A percentile compares a stretch with the other conserved stretches of the same genome.
Conservation (phyloP, 2,797 vertebrate genomes). For the Pangasius krempfi region DNA sequence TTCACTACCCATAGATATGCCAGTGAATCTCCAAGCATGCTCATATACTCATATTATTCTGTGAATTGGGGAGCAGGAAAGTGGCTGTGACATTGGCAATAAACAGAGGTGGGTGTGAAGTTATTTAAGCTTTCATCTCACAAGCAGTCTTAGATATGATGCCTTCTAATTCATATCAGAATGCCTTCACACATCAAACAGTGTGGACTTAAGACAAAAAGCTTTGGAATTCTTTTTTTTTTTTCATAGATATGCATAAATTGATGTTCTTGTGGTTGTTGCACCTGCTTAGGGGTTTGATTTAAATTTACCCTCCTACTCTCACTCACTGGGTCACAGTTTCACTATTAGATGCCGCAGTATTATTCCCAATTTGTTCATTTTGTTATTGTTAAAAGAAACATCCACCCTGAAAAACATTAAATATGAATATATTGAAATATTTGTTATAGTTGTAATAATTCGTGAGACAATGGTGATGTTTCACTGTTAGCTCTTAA, state of each 20-base stretch:
- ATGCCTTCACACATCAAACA: not conserved
- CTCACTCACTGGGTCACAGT: not conserved
- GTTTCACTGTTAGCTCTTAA: not conserved
- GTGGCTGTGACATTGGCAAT: constrained; percentile 19
- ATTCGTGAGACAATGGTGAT: not conserved
- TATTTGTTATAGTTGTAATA: not conserved
- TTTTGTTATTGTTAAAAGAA: not conserved
- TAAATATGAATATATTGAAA: not conserved
- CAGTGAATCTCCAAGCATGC: constrained; percentile 11
- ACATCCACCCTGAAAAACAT: not conserved
- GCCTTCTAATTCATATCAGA: constrained; percentile 36
- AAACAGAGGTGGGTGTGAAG: no score
- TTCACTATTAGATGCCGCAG: not conserved
- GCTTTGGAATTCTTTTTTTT: constrained; percentile 32
- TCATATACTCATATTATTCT: constrained; percentile 30
- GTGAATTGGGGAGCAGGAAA: constrained; percentile 27
- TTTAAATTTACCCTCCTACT: not conserved
- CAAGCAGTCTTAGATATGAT: constrained; percentile 35
- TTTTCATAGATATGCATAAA: not conserved
- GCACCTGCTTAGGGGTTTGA: not conserved
- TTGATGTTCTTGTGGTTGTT: not conserved
- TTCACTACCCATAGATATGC: not conserved
- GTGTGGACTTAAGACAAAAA: not conserved
- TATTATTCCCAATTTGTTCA: not conserved
- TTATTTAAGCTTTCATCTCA: not conserved